Base-by-base conservation (phyloP, 2,797 vertebrate genomes). In the Setipinna tenuifilis region DNA sequence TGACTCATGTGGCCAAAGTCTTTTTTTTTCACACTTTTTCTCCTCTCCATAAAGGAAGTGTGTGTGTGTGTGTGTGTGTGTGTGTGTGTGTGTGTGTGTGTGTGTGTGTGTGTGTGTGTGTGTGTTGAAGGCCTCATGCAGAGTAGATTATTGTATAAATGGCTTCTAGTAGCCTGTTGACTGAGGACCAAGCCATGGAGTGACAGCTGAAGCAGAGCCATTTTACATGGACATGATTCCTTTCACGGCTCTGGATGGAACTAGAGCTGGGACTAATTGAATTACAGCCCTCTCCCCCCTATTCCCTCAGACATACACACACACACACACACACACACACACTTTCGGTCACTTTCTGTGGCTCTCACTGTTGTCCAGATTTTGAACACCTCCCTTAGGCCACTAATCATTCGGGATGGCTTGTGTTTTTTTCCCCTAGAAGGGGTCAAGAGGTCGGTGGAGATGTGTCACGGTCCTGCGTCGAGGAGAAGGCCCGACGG, bases 241-340 rank as follows among this genome's bases (percentile, higher is more conserved):
- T 91, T 87, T 88, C 88, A 86, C 85, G 86, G 65, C 84, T 83
- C 54, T 84, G 86, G 54, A 92, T 88, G 90, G 87, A 91, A 93
- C 91, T 92, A 91, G 91, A 93, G 92, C 91, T 62, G 89, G 92
- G 92, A 93, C 91, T 95, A 94, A 96, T 94, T 94, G 90, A 95
- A 95, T 96, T 95, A 95, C 92, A 89, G 87, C 86, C 87, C 89
- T 89, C 87, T 88, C 88, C 86, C 58, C 83, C 81, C 83, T 82
- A 83, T 41, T 5, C 35, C 35, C 87, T 65, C 62, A 81, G 71
- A 80, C 61, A 71, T 48, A 78, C 58, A 57, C 81, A 84, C 31
- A 54, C 50, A 54, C 50, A 54, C 50, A 54, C 50, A 54, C 50
- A 54, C 50, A 54, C 50, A 54, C 50, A 54, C 50, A 54, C 50